Percentiles rank a stretch among this genome's conserved stretches.
Evolutionary conservation across 2,797 vertebrate species (phyloP).

Genomic region (Enteromius fasciolatus): DNA sequence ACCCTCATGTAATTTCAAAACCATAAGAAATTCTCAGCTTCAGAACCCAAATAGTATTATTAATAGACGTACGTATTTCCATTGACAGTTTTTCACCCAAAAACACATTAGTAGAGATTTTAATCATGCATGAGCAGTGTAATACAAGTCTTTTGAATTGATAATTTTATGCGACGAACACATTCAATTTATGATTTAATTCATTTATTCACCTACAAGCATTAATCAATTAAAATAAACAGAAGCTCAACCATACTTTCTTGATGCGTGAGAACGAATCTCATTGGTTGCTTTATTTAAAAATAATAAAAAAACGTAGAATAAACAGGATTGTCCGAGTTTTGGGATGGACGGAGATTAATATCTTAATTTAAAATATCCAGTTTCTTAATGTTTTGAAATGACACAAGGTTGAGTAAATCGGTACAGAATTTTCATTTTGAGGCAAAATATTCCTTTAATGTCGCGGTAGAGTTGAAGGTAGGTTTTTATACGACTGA

Average conservation of each 20-base stretch:
- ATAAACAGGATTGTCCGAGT: too few relatives aligned
- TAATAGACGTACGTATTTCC: too few relatives aligned
- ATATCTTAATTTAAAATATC: too few relatives aligned
- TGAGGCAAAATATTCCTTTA: background rate
- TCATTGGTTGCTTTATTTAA: too few relatives aligned
- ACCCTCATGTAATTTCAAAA: background rate
- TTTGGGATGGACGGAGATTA: background rate
- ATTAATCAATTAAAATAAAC: too few relatives aligned
- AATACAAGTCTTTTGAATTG: background rate
- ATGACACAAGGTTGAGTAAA: background rate
- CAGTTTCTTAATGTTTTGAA: too few relatives aligned
- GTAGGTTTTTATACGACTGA: constrained; percentile 38
- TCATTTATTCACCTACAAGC: background rate
- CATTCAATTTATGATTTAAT: too few relatives aligned
- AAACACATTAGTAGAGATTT: background rate
- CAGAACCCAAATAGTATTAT: background rate
- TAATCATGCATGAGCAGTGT: background rate
- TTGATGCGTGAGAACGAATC: too few relatives aligned
- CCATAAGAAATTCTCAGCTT: background rate
- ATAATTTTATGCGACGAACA: too few relatives aligned
- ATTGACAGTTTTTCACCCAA: background rate
- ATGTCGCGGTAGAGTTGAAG: constrained; percentile 16
- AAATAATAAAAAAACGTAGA: too few relatives aligned
- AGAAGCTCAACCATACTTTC: too few relatives aligned
- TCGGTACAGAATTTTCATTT: background rate